Conservation (phyloP, 2,113 vertebrate species). For the Mungos mungo region DNA sequence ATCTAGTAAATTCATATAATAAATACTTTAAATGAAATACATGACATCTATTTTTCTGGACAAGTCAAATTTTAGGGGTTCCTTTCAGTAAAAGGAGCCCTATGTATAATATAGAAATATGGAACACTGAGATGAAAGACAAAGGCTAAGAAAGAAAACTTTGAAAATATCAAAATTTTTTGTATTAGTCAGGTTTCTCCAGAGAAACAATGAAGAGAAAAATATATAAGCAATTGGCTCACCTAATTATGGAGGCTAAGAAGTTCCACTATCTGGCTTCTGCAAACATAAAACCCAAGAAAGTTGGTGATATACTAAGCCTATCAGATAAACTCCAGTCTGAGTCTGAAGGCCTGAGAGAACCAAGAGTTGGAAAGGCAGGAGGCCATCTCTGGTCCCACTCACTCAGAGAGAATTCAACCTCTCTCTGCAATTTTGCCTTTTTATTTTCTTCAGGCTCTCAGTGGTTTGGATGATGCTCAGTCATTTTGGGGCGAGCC, state of each 20-base stretch:
- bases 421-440: background rate
- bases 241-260: background rate
- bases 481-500: rapidly evolving
- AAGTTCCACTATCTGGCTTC: rapidly evolving
- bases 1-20: background rate
- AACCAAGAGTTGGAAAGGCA: rapidly evolving
- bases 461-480: background rate
- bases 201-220: background rate
- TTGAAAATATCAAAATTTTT: background rate
- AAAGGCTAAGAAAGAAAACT: background rate
- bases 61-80: background rate
- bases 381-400: background rate
- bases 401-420: background rate
- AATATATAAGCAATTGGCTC: background rate
- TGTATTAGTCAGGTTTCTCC: background rate
- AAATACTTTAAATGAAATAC: background rate
- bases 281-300: background rate
- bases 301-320: rapidly evolving
- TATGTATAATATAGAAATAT: background rate
- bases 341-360: background rate
- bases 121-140: background rate
- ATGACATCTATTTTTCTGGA: background rate
- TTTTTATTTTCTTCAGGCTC: background rate
- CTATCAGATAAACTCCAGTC: background rate
- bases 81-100: background rate